phyloP scores from a whole-genome alignment of 2,113 vertebrate species.

The Corvus cornix region DNA sequence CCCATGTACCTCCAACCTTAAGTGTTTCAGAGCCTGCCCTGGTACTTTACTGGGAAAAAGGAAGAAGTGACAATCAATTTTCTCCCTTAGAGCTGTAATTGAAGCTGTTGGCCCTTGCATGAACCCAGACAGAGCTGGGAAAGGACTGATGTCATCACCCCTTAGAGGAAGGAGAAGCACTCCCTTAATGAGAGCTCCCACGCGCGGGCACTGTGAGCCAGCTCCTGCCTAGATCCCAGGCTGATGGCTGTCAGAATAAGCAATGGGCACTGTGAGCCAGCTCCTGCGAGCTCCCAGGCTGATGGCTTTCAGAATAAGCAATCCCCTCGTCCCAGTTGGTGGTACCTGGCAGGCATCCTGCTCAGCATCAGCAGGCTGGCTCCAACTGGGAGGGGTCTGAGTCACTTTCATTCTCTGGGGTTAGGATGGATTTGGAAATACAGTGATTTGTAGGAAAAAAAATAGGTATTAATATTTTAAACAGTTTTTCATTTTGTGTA shows the following conservation, averaged over 20 bases:
- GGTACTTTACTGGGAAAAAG: background rate
- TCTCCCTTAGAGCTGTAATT: background rate
- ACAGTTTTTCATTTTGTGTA: background rate
- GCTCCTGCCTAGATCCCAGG: background rate
- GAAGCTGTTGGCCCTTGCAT: constrained; percentile 52
- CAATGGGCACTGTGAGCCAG: background rate
- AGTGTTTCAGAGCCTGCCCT: background rate
- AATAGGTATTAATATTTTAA: background rate
- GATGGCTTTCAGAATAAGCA: background rate
- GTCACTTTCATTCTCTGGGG: background rate
- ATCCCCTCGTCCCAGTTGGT: background rate
- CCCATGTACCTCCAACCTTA: background rate
- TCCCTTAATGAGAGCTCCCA: constrained; percentile 13
- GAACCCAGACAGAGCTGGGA: constrained; percentile 49
- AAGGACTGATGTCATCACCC: constrained; percentile 43
- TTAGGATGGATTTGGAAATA: background rate
- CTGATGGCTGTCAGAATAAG: background rate
- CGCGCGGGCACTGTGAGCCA: background rate
- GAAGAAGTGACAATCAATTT: constrained; percentile 38
- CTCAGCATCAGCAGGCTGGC: background rate
- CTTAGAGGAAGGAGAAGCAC: background rate
- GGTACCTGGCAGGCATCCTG: constrained; percentile 3
- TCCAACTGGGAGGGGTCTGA: background rate
- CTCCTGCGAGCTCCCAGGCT: background rate
- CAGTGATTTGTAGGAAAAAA: background rate